Evolutionary conservation across 64 coral and sea anemone species (phyloP).

Genomic region (Montipora sp.): DNA sequence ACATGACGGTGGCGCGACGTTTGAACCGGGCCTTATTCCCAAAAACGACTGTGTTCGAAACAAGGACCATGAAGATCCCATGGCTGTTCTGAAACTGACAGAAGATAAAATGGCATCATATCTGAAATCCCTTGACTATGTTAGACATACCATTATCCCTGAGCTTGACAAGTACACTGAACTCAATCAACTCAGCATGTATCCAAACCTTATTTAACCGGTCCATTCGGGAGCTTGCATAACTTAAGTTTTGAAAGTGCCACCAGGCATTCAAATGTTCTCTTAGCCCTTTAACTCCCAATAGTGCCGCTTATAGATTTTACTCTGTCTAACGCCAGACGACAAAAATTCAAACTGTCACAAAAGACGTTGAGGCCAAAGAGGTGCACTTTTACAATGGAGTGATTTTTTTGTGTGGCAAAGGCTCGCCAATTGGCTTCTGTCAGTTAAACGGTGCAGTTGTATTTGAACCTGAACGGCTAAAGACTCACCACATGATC

Average conservation of each 20-base stretch:
- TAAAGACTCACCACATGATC: background rate
- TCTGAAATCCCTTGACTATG: slow-evolving; percentile 32
- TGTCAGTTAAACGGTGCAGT: background rate
- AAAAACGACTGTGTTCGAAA: slow-evolving; percentile 48
- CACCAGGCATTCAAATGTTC: slow-evolving; percentile 8
- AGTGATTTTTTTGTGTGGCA: background rate
- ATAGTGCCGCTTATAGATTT: too few species aligned
- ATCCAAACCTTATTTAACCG: slow-evolving; percentile 32
- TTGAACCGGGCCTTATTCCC: slow-evolving; percentile 1
- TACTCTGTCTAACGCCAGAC: too few species aligned
- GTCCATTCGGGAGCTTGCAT: slow-evolving; percentile 44
- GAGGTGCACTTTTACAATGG: background rate
- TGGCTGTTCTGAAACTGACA: slow-evolving; percentile 31
- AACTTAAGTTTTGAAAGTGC: background rate
- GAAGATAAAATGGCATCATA: background rate
- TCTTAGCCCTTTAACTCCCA: background rate
- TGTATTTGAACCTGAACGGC: background rate
- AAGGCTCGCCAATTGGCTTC: background rate
- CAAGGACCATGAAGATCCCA: slow-evolving; percentile 41
- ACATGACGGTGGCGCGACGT: background rate
- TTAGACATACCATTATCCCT: slow-evolving; percentile 55
- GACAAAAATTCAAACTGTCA: background rate
- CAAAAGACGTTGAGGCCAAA: background rate
- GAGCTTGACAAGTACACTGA: slow-evolving; percentile 48
- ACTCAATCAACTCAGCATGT: slow-evolving; percentile 51